Percentiles rank a stretch among this genome's conserved stretches.
Conservation (phyloP, 2,888 invertebrate genomes). For the Neoascia interrupta region DNA sequence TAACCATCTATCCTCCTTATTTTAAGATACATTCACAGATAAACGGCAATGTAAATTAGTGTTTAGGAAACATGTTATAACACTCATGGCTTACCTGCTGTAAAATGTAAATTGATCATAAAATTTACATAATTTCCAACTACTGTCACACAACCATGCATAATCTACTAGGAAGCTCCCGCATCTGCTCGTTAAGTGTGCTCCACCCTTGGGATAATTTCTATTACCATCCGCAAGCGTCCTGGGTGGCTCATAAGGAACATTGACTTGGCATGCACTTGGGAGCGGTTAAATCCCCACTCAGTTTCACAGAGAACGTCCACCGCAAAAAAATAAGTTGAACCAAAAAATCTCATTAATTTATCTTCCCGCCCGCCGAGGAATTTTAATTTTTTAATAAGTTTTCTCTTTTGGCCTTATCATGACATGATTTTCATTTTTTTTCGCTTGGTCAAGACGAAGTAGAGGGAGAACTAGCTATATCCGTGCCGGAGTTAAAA, state of each 20-base stretch:
- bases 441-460: conserved; percentile 4
- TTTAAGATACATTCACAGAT: too few species aligned
- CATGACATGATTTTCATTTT: background rate
- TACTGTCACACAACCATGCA: background rate
- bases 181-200: too few species aligned
- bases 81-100: too few species aligned
- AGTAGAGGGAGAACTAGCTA: background rate
- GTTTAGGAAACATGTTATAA: too few species aligned
- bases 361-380: conserved; percentile 1
- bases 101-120: too few species aligned
- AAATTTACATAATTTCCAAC: too few species aligned
- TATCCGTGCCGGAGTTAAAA: background rate
- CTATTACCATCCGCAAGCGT: too few species aligned
- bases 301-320: background rate
- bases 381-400: conserved; percentile 9
- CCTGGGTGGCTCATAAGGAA: too few species aligned
- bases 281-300: background rate
- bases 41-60: too few species aligned
- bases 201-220: background rate
- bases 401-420: background rate
- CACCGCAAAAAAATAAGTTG: background rate
- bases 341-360: conserved; percentile 18
- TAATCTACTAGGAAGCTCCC: background rate
- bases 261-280: background rate
- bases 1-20: too few species aligned